Base-by-base conservation (phyloP, 37 sponge, comb jelly and placozoan genomes). In the Agelas oroides region DNA sequence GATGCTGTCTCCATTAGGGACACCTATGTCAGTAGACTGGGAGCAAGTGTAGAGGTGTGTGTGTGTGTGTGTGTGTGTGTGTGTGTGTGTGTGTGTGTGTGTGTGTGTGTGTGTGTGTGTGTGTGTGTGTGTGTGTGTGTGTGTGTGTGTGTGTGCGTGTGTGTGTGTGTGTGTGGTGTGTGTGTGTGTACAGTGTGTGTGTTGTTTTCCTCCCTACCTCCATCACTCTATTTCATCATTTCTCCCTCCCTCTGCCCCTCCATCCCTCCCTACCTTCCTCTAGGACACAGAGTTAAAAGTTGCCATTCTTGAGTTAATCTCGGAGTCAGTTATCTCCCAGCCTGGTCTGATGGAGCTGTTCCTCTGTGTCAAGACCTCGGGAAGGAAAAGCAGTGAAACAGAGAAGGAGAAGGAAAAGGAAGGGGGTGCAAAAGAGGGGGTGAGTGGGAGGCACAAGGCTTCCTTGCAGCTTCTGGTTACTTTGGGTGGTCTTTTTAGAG, bases 331-430 rank as follows among this genome's bases (percentile, higher is more conserved):
- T 14, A 53, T 46, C 30, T 86, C 89, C 5, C 95, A 94, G 82
- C 95, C 95, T 1, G 93, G 89, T 18, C 77, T 94, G 70, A 75
- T 75, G 57, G 95, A 94, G 61, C 78, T 94, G 59, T 91, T 94
- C 46, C 89, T 94, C 53, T 70, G 38, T 17, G 53, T 92, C 35
- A 70, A 31, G 77, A 39, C 80, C 0, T 65, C 24, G 11, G 53
- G 24, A 36, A 70, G 1, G 46, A 21, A 56, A 14, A 59, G 11
- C 36, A 63, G 66, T 55, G 68, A 32, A 68, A 36, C 67, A 86
- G 73, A 38, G 73, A 35, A 61, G 36, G 75, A 31, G 8, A 46
- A 46, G 46, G 8, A 46, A 35, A 64, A 31, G 8, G 8, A 46
- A 8, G 8, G 8, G 46, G 46, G 8, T 46, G 3, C 56, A 24